Evolutionary conservation across 2,888 invertebrate species (phyloP), one percentile per base, ranked within the genome.

Genomic region (Diogma glabrata): DNA sequence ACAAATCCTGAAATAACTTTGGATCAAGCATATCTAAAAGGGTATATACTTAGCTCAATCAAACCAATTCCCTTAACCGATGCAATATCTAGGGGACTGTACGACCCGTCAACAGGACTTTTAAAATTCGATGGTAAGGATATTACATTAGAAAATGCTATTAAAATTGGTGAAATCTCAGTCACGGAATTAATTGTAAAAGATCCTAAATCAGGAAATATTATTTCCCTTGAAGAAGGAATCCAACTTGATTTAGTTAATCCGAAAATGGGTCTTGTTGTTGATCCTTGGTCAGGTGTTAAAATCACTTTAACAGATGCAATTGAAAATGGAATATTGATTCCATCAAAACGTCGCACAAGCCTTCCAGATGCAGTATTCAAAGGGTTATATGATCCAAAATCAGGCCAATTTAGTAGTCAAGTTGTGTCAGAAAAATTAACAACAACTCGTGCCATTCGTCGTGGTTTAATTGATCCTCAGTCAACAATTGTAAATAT

Each of bases 291-390:
- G 43, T 81, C 79, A 36, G 84, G 85, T 26, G 77, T 80, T 30
- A 81, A 84, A 65, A 75, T 92, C 54, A 82, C 84, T 24, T 73
- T 94, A 7, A 81, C 80, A 33, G 90, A 92, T 63, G 93, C 94
- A 3, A 77, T 88, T 24, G 87, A 88, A 59, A 79, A 84, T 50
- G 89, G 90, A 22, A 72, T 90, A 24, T 79, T 91, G 49, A 77
- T 90, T 6, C 86, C 88, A 8, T 83, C 87, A 36, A 87, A 88
- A 64, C 81, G 84, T 50, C 87, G 85, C 66, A 81, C 89, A 56
- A 87, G 87, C 54, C 73, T 92, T 23, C 87, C 88, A 1, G 90
- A 91, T 71, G 92, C 92, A 2, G 84, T 93, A n/a, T 86, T 86
- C 61, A 85, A 87, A 69, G 91, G 91, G n/a, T 79, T 87, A 56